Percentiles rank a stretch among this genome's conserved stretches.
These are phyloP conservation scores for Malaclemys terrapin DNA, from an alignment of 2,113 vertebrate species.

Conservation along the genomic window DNA sequence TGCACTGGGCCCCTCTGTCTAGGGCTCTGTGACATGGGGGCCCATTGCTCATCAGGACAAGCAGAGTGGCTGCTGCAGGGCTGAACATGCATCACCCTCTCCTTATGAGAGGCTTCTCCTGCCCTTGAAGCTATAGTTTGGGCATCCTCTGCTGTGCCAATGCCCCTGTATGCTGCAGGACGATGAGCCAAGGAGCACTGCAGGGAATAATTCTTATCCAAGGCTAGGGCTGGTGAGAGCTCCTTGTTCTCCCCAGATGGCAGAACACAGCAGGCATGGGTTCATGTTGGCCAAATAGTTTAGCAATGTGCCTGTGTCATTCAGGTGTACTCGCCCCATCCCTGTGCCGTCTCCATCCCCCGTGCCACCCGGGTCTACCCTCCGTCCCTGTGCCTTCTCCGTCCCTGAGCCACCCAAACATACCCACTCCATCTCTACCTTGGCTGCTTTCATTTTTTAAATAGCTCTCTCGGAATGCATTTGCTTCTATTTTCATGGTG, in stretches of 20 bases:
- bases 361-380: no score
- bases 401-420: not conserved
- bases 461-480: not conserved
- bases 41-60: not conserved
- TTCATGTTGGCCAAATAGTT: not conserved
- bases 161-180: not conserved
- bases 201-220: not conserved
- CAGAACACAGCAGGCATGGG: not conserved
- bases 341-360: no score
- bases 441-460: conserved; percentile 45
- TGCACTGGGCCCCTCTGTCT: not conserved
- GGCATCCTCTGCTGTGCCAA: not conserved
- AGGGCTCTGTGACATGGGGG: not conserved
- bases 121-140: not conserved
- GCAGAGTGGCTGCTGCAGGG: not conserved
- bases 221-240: not conserved
- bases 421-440: not conserved
- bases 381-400: not conserved
- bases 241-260: not conserved
- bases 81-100: not conserved
- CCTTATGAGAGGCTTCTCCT: not conserved
- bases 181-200: not conserved
- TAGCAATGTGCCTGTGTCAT: not conserved
- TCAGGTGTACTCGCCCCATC: not conserved
- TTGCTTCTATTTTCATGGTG: conserved; percentile 25